Percentiles rank a stretch among this genome's conserved stretches.
These are phyloP conservation scores for Istiophorus platypterus DNA, from an alignment of 2,113 vertebrate species.

Conservation along the genomic window DNA sequence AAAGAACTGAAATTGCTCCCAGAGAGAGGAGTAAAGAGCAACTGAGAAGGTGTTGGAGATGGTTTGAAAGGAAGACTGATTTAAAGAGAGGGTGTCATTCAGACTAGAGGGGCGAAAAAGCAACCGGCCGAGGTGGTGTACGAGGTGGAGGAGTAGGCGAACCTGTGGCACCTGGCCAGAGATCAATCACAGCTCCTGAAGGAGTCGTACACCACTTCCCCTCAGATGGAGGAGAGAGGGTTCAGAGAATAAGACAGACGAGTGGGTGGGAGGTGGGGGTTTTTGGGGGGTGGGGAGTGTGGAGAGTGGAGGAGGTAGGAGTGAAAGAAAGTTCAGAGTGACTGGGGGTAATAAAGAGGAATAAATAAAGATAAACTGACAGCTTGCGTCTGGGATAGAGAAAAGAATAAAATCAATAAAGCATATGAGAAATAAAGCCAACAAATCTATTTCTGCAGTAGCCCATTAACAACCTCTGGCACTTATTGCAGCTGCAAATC, in stretches of 20 bases:
- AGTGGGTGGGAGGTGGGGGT: slow-evolving; percentile 30
- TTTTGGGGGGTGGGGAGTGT: neutral
- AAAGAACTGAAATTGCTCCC: slow-evolving; percentile 2
- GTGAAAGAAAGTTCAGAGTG: slow-evolving; percentile 31
- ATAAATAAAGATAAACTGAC: slow-evolving; percentile 11
- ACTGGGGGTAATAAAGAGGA: neutral
- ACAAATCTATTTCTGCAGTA: slow-evolving; percentile 31
- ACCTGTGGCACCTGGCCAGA: slow-evolving; percentile 61
- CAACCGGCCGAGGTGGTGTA: slow-evolving; percentile 39
- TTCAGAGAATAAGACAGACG: slow-evolving; percentile 40
- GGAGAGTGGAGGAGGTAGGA: neutral
- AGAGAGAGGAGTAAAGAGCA: neutral
- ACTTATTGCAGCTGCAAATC: slow-evolving; percentile 47
- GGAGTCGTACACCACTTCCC: slow-evolving; percentile 53
- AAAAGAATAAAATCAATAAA: neutral
- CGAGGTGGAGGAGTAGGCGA: slow-evolving; percentile 39
- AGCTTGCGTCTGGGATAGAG: slow-evolving; percentile 2
- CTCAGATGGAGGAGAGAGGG: slow-evolving; percentile 26
- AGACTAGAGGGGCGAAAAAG: neutral
- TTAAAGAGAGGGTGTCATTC: slow-evolving; percentile 1
- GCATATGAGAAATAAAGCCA: slow-evolving; percentile 1
- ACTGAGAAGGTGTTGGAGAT: neutral
- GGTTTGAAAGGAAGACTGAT: neutral
- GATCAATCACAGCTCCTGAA: slow-evolving; percentile 57
- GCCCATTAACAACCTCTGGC: slow-evolving; percentile 12